Conservation (phyloP, 2,888 invertebrate species). For the Yponomeuta malinellus region DNA sequence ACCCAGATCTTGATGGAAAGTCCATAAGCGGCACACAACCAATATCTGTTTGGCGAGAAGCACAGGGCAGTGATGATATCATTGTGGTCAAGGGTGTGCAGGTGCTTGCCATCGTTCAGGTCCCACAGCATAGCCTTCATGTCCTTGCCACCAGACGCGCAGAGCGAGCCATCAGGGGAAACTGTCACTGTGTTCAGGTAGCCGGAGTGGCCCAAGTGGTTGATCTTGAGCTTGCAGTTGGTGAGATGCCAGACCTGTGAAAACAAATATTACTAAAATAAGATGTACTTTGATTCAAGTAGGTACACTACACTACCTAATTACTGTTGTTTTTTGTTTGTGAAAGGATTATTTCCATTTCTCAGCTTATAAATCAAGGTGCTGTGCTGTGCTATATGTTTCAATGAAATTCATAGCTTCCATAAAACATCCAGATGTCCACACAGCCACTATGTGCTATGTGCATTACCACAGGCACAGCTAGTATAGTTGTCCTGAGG, state of each 20-base stretch:
- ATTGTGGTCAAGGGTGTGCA: slow-evolving; percentile 98
- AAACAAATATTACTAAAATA: background rate
- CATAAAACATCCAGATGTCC: too few species aligned
- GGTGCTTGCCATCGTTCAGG: slow-evolving; percentile 98
- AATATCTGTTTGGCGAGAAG: slow-evolving; percentile 99
- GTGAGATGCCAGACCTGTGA: slow-evolving; percentile 96
- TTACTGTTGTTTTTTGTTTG: too few species aligned
- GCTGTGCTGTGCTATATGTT: too few species aligned
- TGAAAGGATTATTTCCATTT: too few species aligned
- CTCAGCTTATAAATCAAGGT: too few species aligned
- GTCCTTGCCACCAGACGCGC: slow-evolving; percentile 99
- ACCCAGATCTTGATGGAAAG: slow-evolving; percentile 99
- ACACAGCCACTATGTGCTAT: too few species aligned
- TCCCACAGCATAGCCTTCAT: slow-evolving; percentile 99
- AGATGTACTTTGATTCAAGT: too few species aligned
- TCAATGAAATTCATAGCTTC: too few species aligned
- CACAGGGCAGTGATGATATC: slow-evolving; percentile 98
- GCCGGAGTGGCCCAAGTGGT: slow-evolving; percentile 97
- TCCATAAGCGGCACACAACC: slow-evolving; percentile 99
- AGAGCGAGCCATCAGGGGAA: slow-evolving; percentile 98
- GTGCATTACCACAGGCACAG: too few species aligned
- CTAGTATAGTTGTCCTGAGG: too few species aligned
- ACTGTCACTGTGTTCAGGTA: slow-evolving; percentile 99
- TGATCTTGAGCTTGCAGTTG: slow-evolving; percentile 98
- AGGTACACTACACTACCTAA: too few species aligned